Base-by-base conservation (phyloP, 2,888 invertebrate species). In the Pseudeuparius sepicola region DNA sequence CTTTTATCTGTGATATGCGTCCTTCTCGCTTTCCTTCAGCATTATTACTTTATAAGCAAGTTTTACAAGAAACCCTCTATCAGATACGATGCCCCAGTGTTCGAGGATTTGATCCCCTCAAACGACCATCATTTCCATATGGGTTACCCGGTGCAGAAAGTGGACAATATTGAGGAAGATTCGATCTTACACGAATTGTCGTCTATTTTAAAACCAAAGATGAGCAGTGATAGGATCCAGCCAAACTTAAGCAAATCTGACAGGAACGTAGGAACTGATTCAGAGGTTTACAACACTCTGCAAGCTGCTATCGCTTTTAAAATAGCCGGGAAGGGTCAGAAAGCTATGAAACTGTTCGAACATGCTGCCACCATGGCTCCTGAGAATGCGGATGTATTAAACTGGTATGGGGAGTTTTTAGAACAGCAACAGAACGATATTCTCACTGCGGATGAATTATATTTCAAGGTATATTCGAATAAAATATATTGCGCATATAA, bases 331-430 rank as follows among this genome's bases (percentile, higher is more conserved):
- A 93, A 90, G 57, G 65, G 74, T 33, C 83, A 85, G 34, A 92
- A 90, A 63, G 92, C 93, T 1, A 64, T 80, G 20, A 84, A 85
- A 57, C 60, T 90, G 16, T 85, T 88, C 54, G 79, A 90, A 61
- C 94, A 96, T 63, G 94, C 94, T 0, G 73, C 87, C 37, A 86
- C 88, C 0, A 66, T 97, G 24, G 87, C 90, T 9, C 96, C 96
- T 0, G 76, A 80, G 49, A 87, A 96, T 64, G 86, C 93, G 0
- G 93, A 96, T 53, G 79, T 96, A 29, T 66, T 97, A 5, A 85
- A 87, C 44, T 81, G 85, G 52, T 96, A 87, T 57, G 96, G 96
- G 7, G 90, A 93, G 60, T 92, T 90, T 57, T 61, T 94, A 37
- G 94, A 96, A 61, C 75, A 83, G 44, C 79, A 79, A 11, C 75